phyloP scores from a whole-genome alignment of 1,140 invertebrate species.

The Dendrolimus punctatus region DNA sequence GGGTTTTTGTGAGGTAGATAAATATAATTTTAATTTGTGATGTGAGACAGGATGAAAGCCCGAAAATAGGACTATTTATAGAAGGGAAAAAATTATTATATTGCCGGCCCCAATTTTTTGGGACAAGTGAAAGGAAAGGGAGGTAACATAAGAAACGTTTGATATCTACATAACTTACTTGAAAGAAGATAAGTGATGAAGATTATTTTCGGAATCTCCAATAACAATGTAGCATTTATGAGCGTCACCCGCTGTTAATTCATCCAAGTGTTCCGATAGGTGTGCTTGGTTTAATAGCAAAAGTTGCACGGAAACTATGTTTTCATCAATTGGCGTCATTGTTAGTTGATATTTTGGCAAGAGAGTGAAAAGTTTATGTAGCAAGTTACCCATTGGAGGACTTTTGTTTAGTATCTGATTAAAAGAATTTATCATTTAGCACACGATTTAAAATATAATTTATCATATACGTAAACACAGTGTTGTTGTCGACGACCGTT shows the following conservation, averaged over 20 bases:
- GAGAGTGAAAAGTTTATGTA: constrained; percentile 59
- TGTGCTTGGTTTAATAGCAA: constrained; percentile 44
- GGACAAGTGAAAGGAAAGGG: too few relatives aligned
- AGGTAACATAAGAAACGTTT: too few relatives aligned
- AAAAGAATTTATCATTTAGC: background rate
- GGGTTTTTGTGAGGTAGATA: too few relatives aligned
- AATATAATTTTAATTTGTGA: too few relatives aligned
- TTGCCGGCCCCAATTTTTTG: too few relatives aligned
- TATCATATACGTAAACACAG: too few relatives aligned
- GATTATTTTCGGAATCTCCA: constrained; percentile 68
- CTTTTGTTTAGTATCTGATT: constrained; percentile 65
- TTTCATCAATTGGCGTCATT: constrained; percentile 32
- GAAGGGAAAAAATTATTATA: too few relatives aligned
- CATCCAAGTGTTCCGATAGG: constrained; percentile 42
- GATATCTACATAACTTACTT: constrained; percentile 29
- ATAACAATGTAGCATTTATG: constrained; percentile 62
- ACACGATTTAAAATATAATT: too few relatives aligned
- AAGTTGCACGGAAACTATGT: constrained; percentile 33
- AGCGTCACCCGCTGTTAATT: constrained; percentile 44
- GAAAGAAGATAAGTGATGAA: constrained; percentile 46
- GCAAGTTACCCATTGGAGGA: constrained; percentile 53
- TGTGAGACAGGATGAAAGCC: too few relatives aligned
- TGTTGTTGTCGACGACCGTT: too few relatives aligned
- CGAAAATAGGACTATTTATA: too few relatives aligned
- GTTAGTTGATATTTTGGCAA: constrained; percentile 56